Evolutionary conservation across 2,888 invertebrate species (phyloP).

Genomic region (Agonopterix subpropinquella): DNA sequence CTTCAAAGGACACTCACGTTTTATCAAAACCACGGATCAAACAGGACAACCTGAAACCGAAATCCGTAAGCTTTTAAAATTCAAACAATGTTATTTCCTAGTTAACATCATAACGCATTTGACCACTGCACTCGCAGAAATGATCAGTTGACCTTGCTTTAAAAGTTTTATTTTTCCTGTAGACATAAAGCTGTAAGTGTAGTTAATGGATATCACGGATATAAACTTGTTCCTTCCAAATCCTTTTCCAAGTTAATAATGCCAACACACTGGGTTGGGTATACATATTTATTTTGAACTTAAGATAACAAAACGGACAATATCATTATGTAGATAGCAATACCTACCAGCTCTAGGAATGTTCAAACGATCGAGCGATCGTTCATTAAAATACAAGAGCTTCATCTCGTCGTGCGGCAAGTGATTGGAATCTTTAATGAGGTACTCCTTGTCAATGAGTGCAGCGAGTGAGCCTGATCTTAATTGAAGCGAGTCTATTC

Average conservation of each 20-base stretch:
- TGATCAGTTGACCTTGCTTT: slow-evolving; percentile 24
- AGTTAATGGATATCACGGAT: background rate
- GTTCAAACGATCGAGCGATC: slow-evolving; percentile 8
- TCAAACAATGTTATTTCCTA: slow-evolving; percentile 32
- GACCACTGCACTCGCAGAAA: slow-evolving; percentile 19
- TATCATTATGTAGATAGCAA: too few species aligned
- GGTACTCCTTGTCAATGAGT: slow-evolving; percentile 35
- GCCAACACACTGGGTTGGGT: too few species aligned
- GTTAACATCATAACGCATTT: slow-evolving; percentile 32
- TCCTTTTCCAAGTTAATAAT: background rate
- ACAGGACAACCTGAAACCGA: slow-evolving; percentile 32
- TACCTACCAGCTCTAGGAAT: too few species aligned
- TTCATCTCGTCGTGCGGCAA: slow-evolving; percentile 22
- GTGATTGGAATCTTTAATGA: background rate
- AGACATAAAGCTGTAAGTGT: background rate
- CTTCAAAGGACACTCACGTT: slow-evolving; percentile 50
- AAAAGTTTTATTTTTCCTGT: slow-evolving; percentile 26
- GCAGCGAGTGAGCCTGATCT: slow-evolving; percentile 25
- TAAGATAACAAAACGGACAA: background rate
- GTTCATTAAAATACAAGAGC: slow-evolving; percentile 21
- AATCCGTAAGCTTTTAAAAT: slow-evolving; percentile 22
- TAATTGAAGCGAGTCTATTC: slow-evolving; percentile 33
- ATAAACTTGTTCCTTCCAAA: slow-evolving; percentile 2
- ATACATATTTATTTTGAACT: slow-evolving; percentile 11
- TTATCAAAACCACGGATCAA: slow-evolving; percentile 37